Percentiles rank a stretch among this genome's conserved stretches.
These are phyloP conservation scores for Trichogramma dendrolimi DNA, from an alignment of 2,888 invertebrate genomes.

Conservation along the genomic window DNA sequence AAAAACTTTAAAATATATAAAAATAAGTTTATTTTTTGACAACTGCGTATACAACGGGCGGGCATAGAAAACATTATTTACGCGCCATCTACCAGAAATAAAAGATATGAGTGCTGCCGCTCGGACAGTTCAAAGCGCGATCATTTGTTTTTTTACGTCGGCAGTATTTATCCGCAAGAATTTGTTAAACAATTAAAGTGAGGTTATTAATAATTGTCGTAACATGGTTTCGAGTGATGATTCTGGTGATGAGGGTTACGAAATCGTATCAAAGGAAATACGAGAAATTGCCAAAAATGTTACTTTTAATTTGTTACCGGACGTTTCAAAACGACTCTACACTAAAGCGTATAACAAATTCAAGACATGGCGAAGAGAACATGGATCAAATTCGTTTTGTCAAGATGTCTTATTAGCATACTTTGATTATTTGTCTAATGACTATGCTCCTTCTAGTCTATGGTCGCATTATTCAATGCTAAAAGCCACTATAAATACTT, in stretches of 20 bases:
- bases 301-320: slow-evolving; percentile 4
- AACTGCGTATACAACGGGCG: too few species aligned
- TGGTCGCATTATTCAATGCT: slow-evolving; percentile 24
- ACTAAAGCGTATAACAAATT: slow-evolving; percentile 14
- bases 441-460: slow-evolving; percentile 17
- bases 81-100: too few species aligned
- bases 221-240: too few species aligned
- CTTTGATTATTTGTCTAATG: slow-evolving; percentile 17
- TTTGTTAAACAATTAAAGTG: too few species aligned
- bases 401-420: slow-evolving; percentile 18
- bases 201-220: too few species aligned
- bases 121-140: too few species aligned
- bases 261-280: not conserved
- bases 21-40: too few species aligned
- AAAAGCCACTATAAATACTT: slow-evolving; percentile 5
- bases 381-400: slow-evolving; percentile 4
- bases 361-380: slow-evolving; percentile 14
- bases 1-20: too few species aligned
- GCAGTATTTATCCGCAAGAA: too few species aligned
- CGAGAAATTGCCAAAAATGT: not conserved
- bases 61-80: too few species aligned
- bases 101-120: too few species aligned
- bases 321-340: slow-evolving; percentile 10
- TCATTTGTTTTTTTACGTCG: too few species aligned
- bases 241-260: not conserved